Evolutionary conservation across 2,888 invertebrate genomes (phyloP), one percentile per base, ranked within the genome.

Genomic region (Synanthedon andrenaeformis): DNA sequence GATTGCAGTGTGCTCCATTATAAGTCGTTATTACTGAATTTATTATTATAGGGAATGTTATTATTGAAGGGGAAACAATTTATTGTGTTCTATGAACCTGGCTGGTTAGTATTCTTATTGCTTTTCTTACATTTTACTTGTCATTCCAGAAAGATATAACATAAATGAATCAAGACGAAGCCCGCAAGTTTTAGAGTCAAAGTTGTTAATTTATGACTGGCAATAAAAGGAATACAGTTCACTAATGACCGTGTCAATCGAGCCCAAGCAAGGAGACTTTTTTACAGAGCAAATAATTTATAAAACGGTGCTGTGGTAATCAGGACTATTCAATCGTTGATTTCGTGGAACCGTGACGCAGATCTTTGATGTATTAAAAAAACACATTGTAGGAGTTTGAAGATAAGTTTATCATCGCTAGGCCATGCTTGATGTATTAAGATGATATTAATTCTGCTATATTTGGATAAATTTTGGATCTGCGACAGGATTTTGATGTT

Each of bases 51-150:
- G 6, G 35, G 10, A 10, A 35, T 2, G 35, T 35, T 64, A 56
- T 61, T 64, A 65, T 61, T 56, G 61, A 54, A 59, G 64, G 61
- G 59, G 62, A 55, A 56, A 58, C 54, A 65, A 70, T 70, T 68
- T 67, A 69, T 67, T 61, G 53, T 52, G 56, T 51, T 59, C 61
- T 61, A 59, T 59, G 63, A 64, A 62, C 54, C 60, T 62, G 56
- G 64, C 65, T 65, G 67, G 69, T 70, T 67, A 70, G 66, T 62
- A 60, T 60, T 62, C 59, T 55, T 60, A 61, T 65, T 62, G 62
- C 61, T 66, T 62, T 57, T 45, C 45, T 45, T 12, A 14, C 35
- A 45, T 45, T 45, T 45, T 51, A 53, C 52, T 53, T 56, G 17
- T 23, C 58, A 57, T 59, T 53, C 62, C 45, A n/a, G n/a, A 45